Base-by-base conservation (phyloP, 2,797 vertebrate genomes). In the Lateolabrax maculatus region DNA sequence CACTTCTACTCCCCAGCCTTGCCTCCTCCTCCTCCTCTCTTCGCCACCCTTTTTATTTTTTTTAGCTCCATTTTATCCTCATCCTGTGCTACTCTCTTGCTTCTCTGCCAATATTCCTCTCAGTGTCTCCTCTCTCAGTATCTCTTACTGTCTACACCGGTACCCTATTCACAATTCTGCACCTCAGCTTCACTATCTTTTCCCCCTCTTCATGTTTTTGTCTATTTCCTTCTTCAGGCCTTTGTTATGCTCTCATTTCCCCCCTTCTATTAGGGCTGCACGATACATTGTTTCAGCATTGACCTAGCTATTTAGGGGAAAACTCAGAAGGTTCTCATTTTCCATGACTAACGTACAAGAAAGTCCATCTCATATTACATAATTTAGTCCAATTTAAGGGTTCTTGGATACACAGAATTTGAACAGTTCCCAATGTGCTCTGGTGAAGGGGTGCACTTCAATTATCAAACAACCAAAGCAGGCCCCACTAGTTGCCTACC, bases 21-120 rank as follows among this genome's bases (percentile, higher is more conserved):
- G 77, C 77, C 58, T 86, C 57, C 76, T 69, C 69, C 71, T 73
- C 56, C 58, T 66, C 55, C 46, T 71, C 84, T 79, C 44, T 11
- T 75, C 49, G 9, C 60, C 57, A 73, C 10, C 60, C 66, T 83
- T 86, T 63, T 88, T 78, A 72, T 86, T 80, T 82, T 84, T 61
- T 84, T 61, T 68, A 10, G 13, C 77, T 83, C 43, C 71, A 75
- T 81, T 77, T 87, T 83, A 62, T 79, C 77, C 23, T 75, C 65
- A 83, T 85, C 77, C 63, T 79, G 79, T 60, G 73, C 78, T 80
- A n/a, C 78, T 77, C 44, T 83, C 77, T 71, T 62, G 71, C 71
- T 44, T 62, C 69, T 71, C 55, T 80, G 80, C 80, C 85, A 83
- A 61, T 71, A 72, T 80, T 73, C 71, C 72, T 77, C 56, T 78